phyloP scores from a whole-genome alignment of 2,888 invertebrate genomes.

The Boloria euphrosyne region DNA sequence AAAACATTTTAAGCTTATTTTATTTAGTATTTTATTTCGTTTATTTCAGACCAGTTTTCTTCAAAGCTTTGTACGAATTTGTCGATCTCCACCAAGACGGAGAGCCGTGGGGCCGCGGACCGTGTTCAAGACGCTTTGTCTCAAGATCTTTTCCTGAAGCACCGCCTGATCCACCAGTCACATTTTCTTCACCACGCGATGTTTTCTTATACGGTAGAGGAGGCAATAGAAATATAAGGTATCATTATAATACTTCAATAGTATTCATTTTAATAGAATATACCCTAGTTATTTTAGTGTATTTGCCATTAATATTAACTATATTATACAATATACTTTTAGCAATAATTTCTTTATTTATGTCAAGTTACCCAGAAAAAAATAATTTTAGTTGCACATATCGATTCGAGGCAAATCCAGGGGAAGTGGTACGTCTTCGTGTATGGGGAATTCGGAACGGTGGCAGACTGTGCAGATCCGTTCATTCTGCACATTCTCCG shows the following conservation, averaged over 20 bases:
- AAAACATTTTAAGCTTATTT: background rate
- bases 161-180: slow-evolving; percentile 85
- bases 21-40: background rate
- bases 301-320: no score
- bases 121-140: slow-evolving; percentile 89
- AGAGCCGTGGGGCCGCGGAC: slow-evolving; percentile 87
- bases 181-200: slow-evolving; percentile 90
- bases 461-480: slow-evolving; percentile 82
- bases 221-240: slow-evolving; percentile 91
- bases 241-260: slow-evolving; percentile 26
- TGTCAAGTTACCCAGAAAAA: no score
- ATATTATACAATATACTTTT: no score
- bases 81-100: slow-evolving; percentile 94
- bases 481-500: slow-evolving; percentile 84
- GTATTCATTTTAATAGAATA: no score
- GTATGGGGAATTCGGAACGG: slow-evolving; percentile 87
- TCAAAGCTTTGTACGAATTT: slow-evolving; percentile 93
- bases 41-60: slow-evolving; percentile 87
- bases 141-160: slow-evolving; percentile 83
- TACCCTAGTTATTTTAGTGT: no score
- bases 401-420: slow-evolving; percentile 92
- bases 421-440: slow-evolving; percentile 89
- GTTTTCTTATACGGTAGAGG: slow-evolving; percentile 94
- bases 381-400: slow-evolving; percentile 86
- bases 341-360: no score